phyloP scores from a whole-genome alignment of 2,113 vertebrate genomes.

The Leucopsar rothschildi region DNA sequence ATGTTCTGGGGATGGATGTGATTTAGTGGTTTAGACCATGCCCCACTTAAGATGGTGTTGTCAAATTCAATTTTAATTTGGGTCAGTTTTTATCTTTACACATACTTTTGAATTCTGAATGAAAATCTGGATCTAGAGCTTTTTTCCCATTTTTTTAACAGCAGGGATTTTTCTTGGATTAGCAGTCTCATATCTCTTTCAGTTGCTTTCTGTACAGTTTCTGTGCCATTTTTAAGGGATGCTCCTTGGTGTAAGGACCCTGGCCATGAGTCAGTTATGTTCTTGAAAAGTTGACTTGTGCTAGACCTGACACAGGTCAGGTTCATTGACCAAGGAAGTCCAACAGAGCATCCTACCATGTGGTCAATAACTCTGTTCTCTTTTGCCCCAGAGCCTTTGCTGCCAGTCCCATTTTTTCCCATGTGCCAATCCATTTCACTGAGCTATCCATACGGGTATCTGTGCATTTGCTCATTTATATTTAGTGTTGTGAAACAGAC shows the following conservation, averaged over 20 bases:
- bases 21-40: neutral
- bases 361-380: neutral
- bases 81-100: neutral
- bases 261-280: neutral
- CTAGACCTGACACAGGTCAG: neutral
- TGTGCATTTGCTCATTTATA: neutral
- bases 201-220: neutral
- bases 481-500: neutral
- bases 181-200: neutral
- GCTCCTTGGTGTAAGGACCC: neutral
- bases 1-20: neutral
- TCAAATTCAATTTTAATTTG: neutral
- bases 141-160: neutral
- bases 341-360: neutral
- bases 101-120: neutral
- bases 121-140: rapidly evolving
- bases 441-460: neutral
- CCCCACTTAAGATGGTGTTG: neutral
- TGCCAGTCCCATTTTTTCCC: neutral
- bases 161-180: neutral
- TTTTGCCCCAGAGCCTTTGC: neutral
- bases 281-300: neutral
- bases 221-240: neutral
- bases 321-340: neutral
- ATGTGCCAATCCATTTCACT: neutral